phyloP scores from a whole-genome alignment of 1,140 invertebrate species.

The Brachionus rotundiformis region DNA sequence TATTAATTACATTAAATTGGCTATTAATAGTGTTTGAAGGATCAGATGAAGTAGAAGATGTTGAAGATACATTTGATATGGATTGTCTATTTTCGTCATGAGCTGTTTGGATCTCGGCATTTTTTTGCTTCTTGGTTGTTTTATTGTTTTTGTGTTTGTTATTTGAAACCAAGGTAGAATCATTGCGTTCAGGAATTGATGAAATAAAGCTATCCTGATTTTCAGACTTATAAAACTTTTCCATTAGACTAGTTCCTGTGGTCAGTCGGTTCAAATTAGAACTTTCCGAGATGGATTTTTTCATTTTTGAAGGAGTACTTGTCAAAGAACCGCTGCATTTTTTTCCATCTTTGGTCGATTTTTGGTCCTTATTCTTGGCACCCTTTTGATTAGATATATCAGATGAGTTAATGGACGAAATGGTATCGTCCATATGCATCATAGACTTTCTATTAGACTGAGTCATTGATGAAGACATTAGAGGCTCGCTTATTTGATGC shows the following conservation, averaged over 20 bases:
- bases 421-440: slow-evolving; percentile 40
- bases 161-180: neutral
- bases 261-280: slow-evolving; percentile 31
- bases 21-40: neutral
- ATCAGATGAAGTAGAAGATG: slow-evolving; percentile 25
- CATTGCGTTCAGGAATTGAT: slow-evolving; percentile 35
- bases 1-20: slow-evolving; percentile 43
- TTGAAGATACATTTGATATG: slow-evolving; percentile 17
- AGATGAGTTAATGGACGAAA: slow-evolving; percentile 32
- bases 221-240: slow-evolving; percentile 21
- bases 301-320: slow-evolving; percentile 46
- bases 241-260: slow-evolving; percentile 26
- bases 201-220: slow-evolving; percentile 45
- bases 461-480: slow-evolving; percentile 37
- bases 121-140: slow-evolving; percentile 23
- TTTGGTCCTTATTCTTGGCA: neutral
- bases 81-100: slow-evolving; percentile 14
- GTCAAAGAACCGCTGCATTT: slow-evolving; percentile 37
- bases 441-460: neutral
- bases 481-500: slow-evolving; percentile 6
- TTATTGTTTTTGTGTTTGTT: neutral
- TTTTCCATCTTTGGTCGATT: slow-evolving; percentile 12
- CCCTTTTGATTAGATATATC: slow-evolving; percentile 13
- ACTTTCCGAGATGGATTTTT: slow-evolving; percentile 41
- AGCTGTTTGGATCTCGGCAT: slow-evolving; percentile 35